A percentile compares a stretch with the other conserved stretches of the same genome.
Evolutionary conservation across 2,888 invertebrate species (phyloP).

Genomic region (Clitarchus hookeri): DNA sequence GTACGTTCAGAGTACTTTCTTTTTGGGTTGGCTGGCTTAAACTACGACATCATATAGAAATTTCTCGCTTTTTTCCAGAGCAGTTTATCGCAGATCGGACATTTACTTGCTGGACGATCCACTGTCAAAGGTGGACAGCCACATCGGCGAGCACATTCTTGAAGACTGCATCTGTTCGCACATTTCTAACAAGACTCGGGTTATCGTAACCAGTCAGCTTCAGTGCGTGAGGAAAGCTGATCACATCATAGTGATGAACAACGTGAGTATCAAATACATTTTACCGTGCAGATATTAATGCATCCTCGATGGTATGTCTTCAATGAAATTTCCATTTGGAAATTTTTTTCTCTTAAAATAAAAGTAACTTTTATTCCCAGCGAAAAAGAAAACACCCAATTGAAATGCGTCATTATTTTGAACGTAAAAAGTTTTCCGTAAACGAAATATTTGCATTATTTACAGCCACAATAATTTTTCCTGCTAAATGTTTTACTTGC

Average conservation of each 20-base stretch:
- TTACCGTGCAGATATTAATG: too few relatives aligned
- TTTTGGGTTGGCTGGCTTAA: neutral
- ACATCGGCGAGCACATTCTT: conserved; percentile 74
- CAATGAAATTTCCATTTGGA: too few relatives aligned
- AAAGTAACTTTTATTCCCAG: too few relatives aligned
- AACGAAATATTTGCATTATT: too few relatives aligned
- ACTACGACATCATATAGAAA: neutral
- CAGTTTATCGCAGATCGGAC: conserved; percentile 74
- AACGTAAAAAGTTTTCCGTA: too few relatives aligned
- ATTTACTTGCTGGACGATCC: conserved; percentile 83
- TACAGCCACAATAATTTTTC: too few relatives aligned
- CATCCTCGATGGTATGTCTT: too few relatives aligned
- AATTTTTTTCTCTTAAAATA: too few relatives aligned
- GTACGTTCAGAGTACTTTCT: neutral
- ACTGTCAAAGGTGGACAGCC: conserved; percentile 78
- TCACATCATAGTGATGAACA: conserved; percentile 52
- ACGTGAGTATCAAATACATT: conserved; percentile 43
- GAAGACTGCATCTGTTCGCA: conserved; percentile 56
- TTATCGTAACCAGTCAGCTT: conserved; percentile 52
- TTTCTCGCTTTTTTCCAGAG: conserved; percentile 52
- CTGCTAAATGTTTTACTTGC: too few relatives aligned
- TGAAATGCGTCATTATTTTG: too few relatives aligned
- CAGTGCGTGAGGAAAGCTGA: conserved; percentile 48
- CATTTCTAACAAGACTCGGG: conserved; percentile 53
- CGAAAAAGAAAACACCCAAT: too few relatives aligned